Evolutionary conservation across 2,113 vertebrate species (phyloP).

Genomic region (Phaetusa simplex): DNA sequence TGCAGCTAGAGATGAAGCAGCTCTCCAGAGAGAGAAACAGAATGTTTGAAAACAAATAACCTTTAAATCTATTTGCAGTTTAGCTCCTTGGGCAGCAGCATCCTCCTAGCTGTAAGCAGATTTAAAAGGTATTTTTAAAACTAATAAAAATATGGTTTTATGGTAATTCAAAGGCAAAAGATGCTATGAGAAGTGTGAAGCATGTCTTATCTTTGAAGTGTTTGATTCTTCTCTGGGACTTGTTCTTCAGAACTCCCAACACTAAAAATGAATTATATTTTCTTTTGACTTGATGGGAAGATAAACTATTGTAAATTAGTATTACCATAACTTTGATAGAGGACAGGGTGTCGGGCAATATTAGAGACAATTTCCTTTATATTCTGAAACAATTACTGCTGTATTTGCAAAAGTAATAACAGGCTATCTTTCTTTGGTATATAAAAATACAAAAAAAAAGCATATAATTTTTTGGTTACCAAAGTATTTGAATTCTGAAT

Average conservation of each 20-base stretch:
- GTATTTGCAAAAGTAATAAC: background rate
- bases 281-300: background rate
- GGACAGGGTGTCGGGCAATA: background rate
- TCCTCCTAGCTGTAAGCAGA: background rate
- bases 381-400: background rate
- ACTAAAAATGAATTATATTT: background rate
- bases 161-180: background rate
- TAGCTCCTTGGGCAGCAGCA: background rate
- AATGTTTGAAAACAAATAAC: constrained; percentile 32
- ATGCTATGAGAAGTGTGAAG: background rate
- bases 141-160: background rate
- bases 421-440: background rate
- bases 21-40: background rate
- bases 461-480: background rate
- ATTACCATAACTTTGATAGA: background rate
- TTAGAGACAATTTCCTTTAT: background rate
- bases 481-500: background rate
- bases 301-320: background rate
- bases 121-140: background rate
- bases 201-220: background rate
- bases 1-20: constrained; percentile 39
- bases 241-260: background rate
- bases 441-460: background rate
- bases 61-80: background rate
- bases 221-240: background rate